These are phyloP conservation scores for Andinoacara biseriatus DNA, from an alignment of 2,113 vertebrate genomes.

Conservation along the genomic window DNA sequence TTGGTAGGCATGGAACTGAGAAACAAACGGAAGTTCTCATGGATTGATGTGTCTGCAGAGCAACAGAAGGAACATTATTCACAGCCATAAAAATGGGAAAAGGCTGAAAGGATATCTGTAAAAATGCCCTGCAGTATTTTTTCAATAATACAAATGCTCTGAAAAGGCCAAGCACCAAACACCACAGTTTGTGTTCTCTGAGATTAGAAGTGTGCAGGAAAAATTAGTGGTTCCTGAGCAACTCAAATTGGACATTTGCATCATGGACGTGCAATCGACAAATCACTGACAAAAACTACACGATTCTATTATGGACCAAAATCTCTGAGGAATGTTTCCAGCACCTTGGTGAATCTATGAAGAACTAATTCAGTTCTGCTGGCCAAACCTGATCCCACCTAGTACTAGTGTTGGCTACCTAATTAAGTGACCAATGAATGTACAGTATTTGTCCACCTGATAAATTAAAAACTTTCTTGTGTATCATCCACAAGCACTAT, in stretches of 20 bases:
- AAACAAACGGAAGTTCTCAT: slow-evolving; percentile 85
- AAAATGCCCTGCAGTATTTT: neutral
- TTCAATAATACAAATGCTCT: slow-evolving; percentile 1
- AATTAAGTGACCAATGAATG: too few relatives aligned
- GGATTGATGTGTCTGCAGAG: slow-evolving; percentile 76
- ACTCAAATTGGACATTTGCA: neutral
- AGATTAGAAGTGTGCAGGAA: neutral
- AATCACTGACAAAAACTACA: too few relatives aligned
- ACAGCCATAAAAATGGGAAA: neutral
- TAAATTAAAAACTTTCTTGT: neutral
- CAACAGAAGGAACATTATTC: slow-evolving; percentile 14
- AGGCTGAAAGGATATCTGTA: neutral
- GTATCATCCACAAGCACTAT: neutral
- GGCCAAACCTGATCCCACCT: too few relatives aligned
- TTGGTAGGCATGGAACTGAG: slow-evolving; percentile 87
- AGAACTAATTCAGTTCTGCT: too few relatives aligned
- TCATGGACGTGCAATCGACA: too few relatives aligned
- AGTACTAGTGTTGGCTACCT: too few relatives aligned
- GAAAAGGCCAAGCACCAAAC: neutral
- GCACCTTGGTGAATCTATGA: too few relatives aligned
- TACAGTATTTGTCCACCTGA: too few relatives aligned
- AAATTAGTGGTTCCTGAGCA: neutral
- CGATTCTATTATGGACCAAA: too few relatives aligned
- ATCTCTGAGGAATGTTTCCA: too few relatives aligned
- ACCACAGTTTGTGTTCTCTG: neutral